A percentile compares a stretch with the other conserved stretches of the same genome.
Evolutionary conservation across 2,797 vertebrate genomes (phyloP).

Genomic region (Forpus xanthops): DNA sequence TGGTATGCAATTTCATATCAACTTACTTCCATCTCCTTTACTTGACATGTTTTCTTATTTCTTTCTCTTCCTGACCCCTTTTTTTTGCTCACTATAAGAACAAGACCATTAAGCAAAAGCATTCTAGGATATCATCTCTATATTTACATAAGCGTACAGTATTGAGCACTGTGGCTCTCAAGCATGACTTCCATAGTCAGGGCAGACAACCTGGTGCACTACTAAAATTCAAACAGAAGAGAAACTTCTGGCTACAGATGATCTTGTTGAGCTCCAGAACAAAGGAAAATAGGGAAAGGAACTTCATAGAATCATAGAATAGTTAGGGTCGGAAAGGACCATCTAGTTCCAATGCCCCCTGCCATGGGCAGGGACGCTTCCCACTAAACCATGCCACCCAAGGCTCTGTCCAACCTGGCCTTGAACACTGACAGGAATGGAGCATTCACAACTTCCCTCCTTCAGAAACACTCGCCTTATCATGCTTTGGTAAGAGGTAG

Average conservation of each 20-base stretch:
- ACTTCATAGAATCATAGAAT: not conserved
- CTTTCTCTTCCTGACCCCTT: not conserved
- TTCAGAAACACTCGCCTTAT: not conserved
- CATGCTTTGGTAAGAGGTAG: not conserved
- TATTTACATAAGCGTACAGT: not conserved
- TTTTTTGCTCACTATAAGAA: not conserved
- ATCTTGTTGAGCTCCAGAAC: not conserved
- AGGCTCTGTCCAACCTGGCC: no score
- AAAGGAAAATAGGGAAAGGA: not conserved
- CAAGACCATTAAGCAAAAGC: not conserved
- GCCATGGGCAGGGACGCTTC: no score
- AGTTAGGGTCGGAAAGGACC: no score
- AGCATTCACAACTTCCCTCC: no score
- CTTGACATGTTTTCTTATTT: not conserved
- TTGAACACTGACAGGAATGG: no score
- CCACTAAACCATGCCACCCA: no score
- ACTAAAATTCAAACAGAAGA: not conserved
- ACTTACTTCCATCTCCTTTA: not conserved
- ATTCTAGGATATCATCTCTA: not conserved
- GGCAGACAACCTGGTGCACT: not conserved
- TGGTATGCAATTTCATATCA: not conserved
- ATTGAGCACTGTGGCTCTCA: not conserved
- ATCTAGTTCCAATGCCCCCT: no score
- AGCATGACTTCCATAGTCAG: not conserved
- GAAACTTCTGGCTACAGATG: not conserved